Evolutionary conservation across 2,888 invertebrate species (phyloP), one percentile per base, ranked within the genome.

Genomic region (Peribatodes rhomboidaria): DNA sequence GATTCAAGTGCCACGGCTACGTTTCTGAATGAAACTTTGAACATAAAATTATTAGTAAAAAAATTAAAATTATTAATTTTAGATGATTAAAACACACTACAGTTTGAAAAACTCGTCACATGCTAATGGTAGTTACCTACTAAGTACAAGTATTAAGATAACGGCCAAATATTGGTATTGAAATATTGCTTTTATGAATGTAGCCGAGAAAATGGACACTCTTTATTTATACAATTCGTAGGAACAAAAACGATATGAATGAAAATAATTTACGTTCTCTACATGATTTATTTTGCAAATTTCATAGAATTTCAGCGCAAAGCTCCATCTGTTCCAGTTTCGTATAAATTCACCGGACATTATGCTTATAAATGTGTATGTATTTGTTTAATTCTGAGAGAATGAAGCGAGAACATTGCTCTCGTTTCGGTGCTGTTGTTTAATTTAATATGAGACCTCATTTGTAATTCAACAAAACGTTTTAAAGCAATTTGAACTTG

Each of bases 311-410:
- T 53, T 52, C 42, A 13, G 58, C 33, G 50, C 22, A 52, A 52
- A 52, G 42, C 50, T 49, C 33, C 42, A 42, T 59, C 76, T 77
- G 78, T 74, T 78, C 78, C 79, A 81, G 81, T 83, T 80, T 79
- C 74, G 73, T 78, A 77, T 79, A 80, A 82, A 79, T 75, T 75
- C 75, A 72, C 68, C 74, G 78, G 78, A 80, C 80, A 78, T 77
- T 47, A 72, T 77, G 78, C 73, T 74, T 70, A 66, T 70, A 70
- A 74, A 75, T 56, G 46, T 47, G 20, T 44, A 46, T 13, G 20
- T 33, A 49, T 56, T 41, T 54, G 33, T 53, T 53, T 62, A 55
- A 41, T 50, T 54, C 52, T 31, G 20, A 13, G 61, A 61, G 49
- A 50, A 49, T 44, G 55, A 44, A 14, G 44, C 14, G 59, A 44